These are phyloP conservation scores for Pelecanus crispus DNA, from an alignment of 2,113 vertebrate genomes.

Conservation along the genomic window DNA sequence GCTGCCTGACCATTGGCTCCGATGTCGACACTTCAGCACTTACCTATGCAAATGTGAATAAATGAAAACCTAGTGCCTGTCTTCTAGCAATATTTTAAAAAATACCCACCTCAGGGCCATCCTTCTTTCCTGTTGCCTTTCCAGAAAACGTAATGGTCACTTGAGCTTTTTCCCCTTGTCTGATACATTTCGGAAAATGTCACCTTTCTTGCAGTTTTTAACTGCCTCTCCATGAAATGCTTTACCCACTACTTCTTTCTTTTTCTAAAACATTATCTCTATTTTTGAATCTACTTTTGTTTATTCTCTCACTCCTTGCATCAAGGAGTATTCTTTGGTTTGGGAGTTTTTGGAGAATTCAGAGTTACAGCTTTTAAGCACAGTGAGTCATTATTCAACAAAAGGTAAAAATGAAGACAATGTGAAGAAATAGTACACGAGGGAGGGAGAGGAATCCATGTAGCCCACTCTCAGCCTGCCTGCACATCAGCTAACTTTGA, in stretches of 20 bases:
- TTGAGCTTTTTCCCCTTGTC: neutral
- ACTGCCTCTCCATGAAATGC: neutral
- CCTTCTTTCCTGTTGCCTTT: neutral
- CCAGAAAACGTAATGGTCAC: neutral
- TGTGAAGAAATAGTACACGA: neutral
- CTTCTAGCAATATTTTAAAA: neutral
- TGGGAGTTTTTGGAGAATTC: neutral
- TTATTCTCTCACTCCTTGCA: neutral
- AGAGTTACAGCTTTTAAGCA: neutral
- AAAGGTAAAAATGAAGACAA: conserved; percentile 1
- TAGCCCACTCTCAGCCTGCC: neutral
- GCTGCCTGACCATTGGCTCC: neutral
- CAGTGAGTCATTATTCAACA: neutral
- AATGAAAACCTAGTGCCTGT: neutral
- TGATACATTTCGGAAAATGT: neutral
- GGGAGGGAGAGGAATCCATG: neutral
- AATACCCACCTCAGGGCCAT: neutral
- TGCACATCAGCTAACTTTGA: neutral
- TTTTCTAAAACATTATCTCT: neutral
- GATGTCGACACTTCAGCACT: neutral
- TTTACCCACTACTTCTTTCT: neutral
- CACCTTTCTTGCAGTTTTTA: neutral
- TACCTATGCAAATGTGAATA: neutral
- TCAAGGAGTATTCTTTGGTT: neutral
- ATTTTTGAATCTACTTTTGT: neutral